Conservation (phyloP, 2,113 vertebrate species). For the Apus apus region DNA sequence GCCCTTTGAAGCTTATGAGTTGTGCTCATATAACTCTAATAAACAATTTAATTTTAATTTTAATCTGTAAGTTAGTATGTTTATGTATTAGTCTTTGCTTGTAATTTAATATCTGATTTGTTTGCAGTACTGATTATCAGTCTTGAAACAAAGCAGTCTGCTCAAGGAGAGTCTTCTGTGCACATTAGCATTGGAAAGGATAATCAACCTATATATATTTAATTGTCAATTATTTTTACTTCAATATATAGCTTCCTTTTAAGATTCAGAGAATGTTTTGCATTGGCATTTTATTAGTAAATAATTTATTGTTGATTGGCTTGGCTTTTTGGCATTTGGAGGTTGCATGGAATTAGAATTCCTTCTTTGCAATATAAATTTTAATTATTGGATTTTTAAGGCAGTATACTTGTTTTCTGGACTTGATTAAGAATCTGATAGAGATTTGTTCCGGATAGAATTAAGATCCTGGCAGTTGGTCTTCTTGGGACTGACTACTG, state of each 20-base stretch:
- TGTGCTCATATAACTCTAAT: background rate
- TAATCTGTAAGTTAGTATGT: background rate
- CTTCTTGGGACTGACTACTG: background rate
- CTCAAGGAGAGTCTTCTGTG: background rate
- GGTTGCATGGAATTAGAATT: background rate
- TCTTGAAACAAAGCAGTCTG: background rate
- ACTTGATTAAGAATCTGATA: background rate
- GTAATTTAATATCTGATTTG: background rate
- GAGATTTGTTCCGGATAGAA: background rate
- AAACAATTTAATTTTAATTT: background rate
- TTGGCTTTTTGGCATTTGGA: background rate
- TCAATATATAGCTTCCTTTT: background rate
- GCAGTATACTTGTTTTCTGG: background rate
- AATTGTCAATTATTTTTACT: background rate
- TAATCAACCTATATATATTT: background rate
- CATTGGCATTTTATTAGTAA: background rate
- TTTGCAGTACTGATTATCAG: background rate
- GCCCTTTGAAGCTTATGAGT: background rate
- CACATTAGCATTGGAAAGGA: background rate
- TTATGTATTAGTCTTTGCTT: background rate
- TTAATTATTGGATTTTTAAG: background rate
- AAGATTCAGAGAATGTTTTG: background rate
- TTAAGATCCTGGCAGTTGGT: background rate
- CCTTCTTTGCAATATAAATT: background rate
- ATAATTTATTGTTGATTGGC: background rate